phyloP scores from a whole-genome alignment of 2,888 invertebrate genomes.

The Phragmatobia fuliginosa region DNA sequence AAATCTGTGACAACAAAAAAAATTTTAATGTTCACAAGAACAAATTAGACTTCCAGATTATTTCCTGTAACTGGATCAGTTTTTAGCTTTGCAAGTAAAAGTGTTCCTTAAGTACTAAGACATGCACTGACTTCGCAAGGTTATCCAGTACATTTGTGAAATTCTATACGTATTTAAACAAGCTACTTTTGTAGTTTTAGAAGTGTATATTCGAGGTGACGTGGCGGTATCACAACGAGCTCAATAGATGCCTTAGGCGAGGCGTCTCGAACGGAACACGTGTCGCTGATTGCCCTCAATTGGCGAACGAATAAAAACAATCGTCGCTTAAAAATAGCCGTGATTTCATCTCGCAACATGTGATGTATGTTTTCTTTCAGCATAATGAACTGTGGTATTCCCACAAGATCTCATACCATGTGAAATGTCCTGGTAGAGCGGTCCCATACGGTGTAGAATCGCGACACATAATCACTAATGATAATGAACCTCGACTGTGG shows the following conservation, averaged over 20 bases:
- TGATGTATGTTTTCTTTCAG: slow-evolving; percentile 80
- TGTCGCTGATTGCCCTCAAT: slow-evolving; percentile 86
- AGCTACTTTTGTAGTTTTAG: slow-evolving; percentile 24
- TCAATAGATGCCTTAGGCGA: slow-evolving; percentile 77
- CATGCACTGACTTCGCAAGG: background rate
- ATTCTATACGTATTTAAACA: slow-evolving; percentile 10
- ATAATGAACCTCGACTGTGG: slow-evolving; percentile 67
- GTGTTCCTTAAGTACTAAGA: background rate
- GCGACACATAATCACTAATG: slow-evolving; percentile 71
- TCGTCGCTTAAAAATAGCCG: slow-evolving; percentile 86
- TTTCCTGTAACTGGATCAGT: background rate
- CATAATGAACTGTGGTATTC: slow-evolving; percentile 71
- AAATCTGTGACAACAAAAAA: background rate
- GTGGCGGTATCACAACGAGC: slow-evolving; percentile 67
- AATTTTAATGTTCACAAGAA: background rate
- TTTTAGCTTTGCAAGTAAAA: background rate
- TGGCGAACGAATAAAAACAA: slow-evolving; percentile 87
- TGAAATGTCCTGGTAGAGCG: slow-evolving; percentile 75
- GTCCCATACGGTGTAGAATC: slow-evolving; percentile 74
- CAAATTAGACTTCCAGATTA: background rate
- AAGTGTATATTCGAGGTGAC: slow-evolving; percentile 59
- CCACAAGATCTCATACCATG: slow-evolving; percentile 74
- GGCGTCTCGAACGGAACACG: slow-evolving; percentile 81
- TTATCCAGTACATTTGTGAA: background rate
- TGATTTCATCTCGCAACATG: slow-evolving; percentile 85